phyloP scores from a whole-genome alignment of 64 coral and sea anemone species.

The Stichodactyla helianthus region DNA sequence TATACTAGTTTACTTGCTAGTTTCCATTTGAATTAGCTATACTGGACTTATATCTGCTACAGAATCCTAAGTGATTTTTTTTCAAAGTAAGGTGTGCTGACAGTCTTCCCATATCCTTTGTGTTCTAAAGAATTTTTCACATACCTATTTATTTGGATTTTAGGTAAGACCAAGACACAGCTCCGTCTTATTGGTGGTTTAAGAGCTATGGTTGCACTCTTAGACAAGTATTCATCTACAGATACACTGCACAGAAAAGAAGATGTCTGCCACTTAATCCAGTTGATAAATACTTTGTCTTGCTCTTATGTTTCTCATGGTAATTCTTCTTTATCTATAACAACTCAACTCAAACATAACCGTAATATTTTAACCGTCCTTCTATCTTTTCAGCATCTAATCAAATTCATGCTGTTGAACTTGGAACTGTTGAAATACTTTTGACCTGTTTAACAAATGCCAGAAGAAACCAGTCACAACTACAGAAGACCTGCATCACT shows the following conservation, averaged over 20 bases:
- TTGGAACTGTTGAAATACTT: not conserved
- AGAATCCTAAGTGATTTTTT: no score
- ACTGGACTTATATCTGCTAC: no score
- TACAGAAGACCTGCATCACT: not conserved
- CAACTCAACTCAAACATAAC: not conserved
- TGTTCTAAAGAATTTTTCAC: not conserved
- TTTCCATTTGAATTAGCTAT: no score
- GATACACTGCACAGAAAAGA: not conserved
- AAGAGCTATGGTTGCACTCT: not conserved
- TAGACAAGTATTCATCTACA: not conserved
- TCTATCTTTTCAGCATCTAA: not conserved
- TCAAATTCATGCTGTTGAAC: not conserved
- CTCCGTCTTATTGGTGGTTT: conserved; percentile 11
- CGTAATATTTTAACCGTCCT: not conserved
- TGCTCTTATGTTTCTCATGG: not conserved
- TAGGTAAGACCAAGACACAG: not conserved
- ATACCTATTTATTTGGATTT: not conserved
- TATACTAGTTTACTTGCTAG: no score
- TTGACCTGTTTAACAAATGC: not conserved
- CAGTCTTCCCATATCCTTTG: no score
- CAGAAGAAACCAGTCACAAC: not conserved
- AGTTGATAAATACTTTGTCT: not conserved
- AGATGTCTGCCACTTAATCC: not conserved
- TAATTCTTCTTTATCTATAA: not conserved
- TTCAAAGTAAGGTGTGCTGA: no score